Base-by-base conservation (phyloP, 2,113 vertebrate species). In the Campylomormyrus tamandua region DNA sequence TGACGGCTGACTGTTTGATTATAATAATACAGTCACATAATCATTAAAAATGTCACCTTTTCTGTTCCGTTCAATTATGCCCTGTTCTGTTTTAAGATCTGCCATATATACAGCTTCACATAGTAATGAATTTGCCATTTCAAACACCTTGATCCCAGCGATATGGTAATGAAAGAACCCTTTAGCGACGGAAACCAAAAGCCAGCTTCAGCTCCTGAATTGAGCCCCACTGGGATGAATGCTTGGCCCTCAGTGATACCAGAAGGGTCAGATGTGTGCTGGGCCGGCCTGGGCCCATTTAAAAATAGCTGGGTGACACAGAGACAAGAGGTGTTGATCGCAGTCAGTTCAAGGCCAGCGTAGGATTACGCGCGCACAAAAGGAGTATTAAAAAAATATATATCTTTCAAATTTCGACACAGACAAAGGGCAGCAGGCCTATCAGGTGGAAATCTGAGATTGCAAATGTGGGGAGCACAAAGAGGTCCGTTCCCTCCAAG, bases 251-350 rank as follows among this genome's bases (percentile, higher is more conserved):
- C 35, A 3, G 39, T 45, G 21, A 24, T 21, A 62, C 3, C 15
- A 35, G 56, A 87, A n/a, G 85, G 35, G 85, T 27, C 45, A 49
- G 45, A 11, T 49, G 46, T 56, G 27, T 39, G 39, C 52, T 31
- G 66, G 56, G 35, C 87, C 24, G 15, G 35, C 19, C 35, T 88
- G 52, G 87, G 19, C 53, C 35, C 52, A 45, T 35, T 87, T 66
- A 88, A 88, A 88, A 88, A 66, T 66, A 66, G 35, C 56, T 21
- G 27, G 52, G 21, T 87, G 86, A 87, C 31, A 87, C 35, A 46
- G 87, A 66, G 21, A 88, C 53, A 66, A 27, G 87, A 62, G 87
- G 87, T 88, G 87, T 66, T 50, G 53, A 62, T 88, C 35, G 87
- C 87, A 66, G 66, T 39, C 66, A 5, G 35, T 80, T 50, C 88